Evolutionary conservation across 2,113 vertebrate species (phyloP).

Genomic region (Mus spicilegus): DNA sequence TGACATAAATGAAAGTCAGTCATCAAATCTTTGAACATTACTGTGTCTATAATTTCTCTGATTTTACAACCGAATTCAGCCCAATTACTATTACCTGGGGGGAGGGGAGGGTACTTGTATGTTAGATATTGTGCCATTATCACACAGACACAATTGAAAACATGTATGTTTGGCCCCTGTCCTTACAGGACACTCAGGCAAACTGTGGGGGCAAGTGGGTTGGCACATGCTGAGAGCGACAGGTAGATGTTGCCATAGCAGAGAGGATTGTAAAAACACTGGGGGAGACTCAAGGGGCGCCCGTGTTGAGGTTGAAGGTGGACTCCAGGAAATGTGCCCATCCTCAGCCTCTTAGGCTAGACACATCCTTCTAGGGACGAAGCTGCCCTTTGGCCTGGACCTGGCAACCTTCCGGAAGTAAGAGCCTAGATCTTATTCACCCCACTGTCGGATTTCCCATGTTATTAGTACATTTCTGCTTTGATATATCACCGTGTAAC

Average conservation of each 20-base stretch:
- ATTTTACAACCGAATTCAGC: not conserved
- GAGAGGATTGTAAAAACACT: too few relatives aligned
- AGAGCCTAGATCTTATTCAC: not conserved
- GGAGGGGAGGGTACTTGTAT: not conserved
- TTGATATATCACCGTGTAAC: not conserved
- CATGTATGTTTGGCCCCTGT: not conserved
- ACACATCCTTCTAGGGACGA: not conserved
- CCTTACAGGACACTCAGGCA: not conserved
- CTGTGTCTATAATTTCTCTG: not conserved
- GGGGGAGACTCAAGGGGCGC: not conserved
- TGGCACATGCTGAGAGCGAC: not conserved
- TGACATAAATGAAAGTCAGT: not conserved
- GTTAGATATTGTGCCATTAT: not conserved
- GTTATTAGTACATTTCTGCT: not conserved
- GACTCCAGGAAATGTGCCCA: not conserved
- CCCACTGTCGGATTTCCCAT: conserved; percentile 18
- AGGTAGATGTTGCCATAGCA: accelerated
- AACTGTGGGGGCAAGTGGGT: not conserved
- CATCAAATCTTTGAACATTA: not conserved
- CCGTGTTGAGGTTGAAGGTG: not conserved
- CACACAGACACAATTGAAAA: not conserved
- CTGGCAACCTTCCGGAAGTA: not conserved
- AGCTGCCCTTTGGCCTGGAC: not conserved
- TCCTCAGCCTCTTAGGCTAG: not conserved
- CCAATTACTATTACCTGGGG: not conserved